These are phyloP conservation scores for Laspeyria flexula DNA, from an alignment of 2,888 invertebrate genomes.

Conservation along the genomic window DNA sequence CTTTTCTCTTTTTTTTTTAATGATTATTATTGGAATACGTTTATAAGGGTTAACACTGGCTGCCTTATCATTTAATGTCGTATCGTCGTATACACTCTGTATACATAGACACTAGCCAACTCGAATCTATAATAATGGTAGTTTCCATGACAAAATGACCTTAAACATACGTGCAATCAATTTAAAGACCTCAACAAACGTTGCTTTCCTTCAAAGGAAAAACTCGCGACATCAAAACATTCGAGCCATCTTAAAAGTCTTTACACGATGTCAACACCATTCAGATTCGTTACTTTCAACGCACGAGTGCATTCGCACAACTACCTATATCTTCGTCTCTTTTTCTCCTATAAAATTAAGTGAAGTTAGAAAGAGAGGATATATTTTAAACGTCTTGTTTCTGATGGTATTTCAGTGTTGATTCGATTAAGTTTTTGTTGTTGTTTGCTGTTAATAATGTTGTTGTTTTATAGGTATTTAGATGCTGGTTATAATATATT, in stretches of 20 bases:
- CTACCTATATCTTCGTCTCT: conserved; percentile 27
- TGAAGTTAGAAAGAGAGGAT: conserved; percentile 28
- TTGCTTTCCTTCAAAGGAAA: conserved; percentile 21
- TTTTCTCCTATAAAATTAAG: conserved; percentile 13
- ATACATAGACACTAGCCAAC: no score
- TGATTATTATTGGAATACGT: no score
- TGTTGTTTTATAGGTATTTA: conserved; percentile 13
- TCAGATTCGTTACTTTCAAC: conserved; percentile 53
- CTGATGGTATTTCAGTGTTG: conserved; percentile 29
- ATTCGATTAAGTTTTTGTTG: conserved; percentile 40
- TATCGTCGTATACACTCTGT: no score
- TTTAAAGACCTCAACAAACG: not conserved
- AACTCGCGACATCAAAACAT: conserved; percentile 37
- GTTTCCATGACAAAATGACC: no score
- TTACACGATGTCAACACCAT: conserved; percentile 38
- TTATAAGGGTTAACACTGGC: no score
- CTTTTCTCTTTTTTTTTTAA: no score
- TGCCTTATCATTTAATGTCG: no score
- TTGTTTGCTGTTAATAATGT: conserved; percentile 31
- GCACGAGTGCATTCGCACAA: conserved; percentile 55
- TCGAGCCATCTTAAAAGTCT: conserved; percentile 34
- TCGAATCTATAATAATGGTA: no score
- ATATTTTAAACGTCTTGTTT: conserved; percentile 43
- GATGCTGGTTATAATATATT: no score
- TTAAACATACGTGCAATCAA: no score